A percentile compares a stretch with the other conserved stretches of the same genome.
Evolutionary conservation across 2,888 invertebrate species (phyloP).

Genomic region (Polietes domitor): DNA sequence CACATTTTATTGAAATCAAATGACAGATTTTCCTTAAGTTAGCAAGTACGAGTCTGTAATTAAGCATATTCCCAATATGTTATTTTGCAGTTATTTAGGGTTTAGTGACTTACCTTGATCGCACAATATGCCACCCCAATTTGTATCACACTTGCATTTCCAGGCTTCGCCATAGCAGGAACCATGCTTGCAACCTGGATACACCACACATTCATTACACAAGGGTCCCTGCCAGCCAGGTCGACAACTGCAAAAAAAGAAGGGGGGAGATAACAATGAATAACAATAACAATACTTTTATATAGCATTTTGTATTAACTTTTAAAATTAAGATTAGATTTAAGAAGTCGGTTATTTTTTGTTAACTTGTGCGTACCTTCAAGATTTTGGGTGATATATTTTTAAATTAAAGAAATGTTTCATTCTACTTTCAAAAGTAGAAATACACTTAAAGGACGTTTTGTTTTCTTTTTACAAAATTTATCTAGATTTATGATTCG

Average conservation of each 20-base stretch:
- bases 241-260: constrained; percentile 86
- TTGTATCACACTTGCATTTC: constrained; percentile 98
- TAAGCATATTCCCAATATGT: no score
- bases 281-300: constrained; percentile 6
- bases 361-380: no score
- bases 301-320: no score
- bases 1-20: no score
- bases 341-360: background rate
- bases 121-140: constrained; percentile 99
- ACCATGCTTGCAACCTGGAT: constrained; percentile 98
- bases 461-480: no score
- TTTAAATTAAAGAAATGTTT: no score
- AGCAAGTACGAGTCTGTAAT: background rate
- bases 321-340: no score
- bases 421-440: no score
- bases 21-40: no score
- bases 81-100: background rate
- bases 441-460: no score
- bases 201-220: constrained; percentile 96
- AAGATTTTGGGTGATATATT: no score
- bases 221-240: constrained; percentile 95
- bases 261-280: constrained; percentile 30
- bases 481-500: no score
- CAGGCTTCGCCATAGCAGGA: constrained; percentile 96
- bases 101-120: constrained; percentile 88